Percentiles rank a stretch among this genome's conserved stretches.
These are phyloP conservation scores for Orius insidiosus DNA, from an alignment of 1,140 invertebrate species.

Conservation along the genomic window DNA sequence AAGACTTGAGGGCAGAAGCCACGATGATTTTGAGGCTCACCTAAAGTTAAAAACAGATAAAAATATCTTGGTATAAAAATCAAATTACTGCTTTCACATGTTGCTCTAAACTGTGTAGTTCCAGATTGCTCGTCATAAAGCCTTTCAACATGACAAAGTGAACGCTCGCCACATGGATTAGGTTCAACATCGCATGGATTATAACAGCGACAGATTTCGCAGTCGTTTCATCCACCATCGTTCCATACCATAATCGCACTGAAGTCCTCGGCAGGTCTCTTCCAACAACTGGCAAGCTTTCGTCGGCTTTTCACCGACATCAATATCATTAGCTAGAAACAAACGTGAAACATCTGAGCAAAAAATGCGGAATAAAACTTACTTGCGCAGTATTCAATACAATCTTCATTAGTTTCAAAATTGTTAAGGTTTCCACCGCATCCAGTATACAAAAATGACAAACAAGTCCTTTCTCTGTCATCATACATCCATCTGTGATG, in stretches of 20 bases:
- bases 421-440: constrained; percentile 50
- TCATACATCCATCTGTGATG: constrained; percentile 42
- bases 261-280: constrained; percentile 37
- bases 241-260: constrained; percentile 60
- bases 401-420: constrained; percentile 37
- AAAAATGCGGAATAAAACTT: background rate
- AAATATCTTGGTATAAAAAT: too few relatives aligned
- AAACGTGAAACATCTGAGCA: background rate
- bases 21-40: background rate
- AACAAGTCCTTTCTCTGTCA: constrained; percentile 30
- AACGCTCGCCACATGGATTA: constrained; percentile 37
- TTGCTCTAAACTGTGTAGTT: constrained; percentile 29
- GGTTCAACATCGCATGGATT: constrained; percentile 48
- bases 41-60: too few relatives aligned
- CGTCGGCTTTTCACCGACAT: constrained; percentile 24
- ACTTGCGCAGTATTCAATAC: constrained; percentile 30
- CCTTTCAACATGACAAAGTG: constrained; percentile 45
- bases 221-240: constrained; percentile 46
- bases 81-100: constrained; percentile 28
- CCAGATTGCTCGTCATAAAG: constrained; percentile 26
- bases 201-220: constrained; percentile 55
- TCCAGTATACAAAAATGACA: constrained; percentile 41
- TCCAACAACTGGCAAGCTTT: constrained; percentile 33
- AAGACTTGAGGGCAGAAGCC: background rate
- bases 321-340: constrained; percentile 23